Evolutionary conservation across 2,113 vertebrate genomes (phyloP).

Genomic region (Petroica traversi): DNA sequence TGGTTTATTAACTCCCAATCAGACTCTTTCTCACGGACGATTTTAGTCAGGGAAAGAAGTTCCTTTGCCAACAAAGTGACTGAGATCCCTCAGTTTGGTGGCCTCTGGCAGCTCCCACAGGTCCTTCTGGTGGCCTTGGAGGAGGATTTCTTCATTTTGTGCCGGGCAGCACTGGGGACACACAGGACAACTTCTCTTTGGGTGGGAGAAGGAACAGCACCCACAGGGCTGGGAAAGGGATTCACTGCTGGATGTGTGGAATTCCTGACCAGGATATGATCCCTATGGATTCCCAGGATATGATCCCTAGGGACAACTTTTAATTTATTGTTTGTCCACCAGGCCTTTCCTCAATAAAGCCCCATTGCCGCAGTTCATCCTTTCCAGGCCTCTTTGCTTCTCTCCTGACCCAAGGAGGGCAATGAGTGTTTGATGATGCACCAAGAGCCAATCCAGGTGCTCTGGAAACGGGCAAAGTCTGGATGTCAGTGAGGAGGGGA

Average conservation of each 20-base stretch:
- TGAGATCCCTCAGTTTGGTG: neutral
- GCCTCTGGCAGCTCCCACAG: neutral
- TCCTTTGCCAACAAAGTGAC: neutral
- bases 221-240: neutral
- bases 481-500: neutral
- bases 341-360: neutral
- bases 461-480: neutral
- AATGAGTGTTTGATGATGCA: neutral
- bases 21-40: neutral
- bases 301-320: neutral
- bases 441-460: neutral
- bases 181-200: neutral
- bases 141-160: neutral
- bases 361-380: neutral
- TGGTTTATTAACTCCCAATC: neutral
- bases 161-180: neutral
- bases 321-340: neutral
- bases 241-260: rapidly evolving
- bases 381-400: neutral
- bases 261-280: neutral
- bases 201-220: neutral
- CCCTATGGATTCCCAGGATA: no score
- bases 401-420: neutral
- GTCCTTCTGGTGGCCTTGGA: neutral
- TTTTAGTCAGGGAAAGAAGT: neutral